Evolutionary conservation across 2,113 vertebrate species (phyloP).

Genomic region (Eudyptes chrysolophus): DNA sequence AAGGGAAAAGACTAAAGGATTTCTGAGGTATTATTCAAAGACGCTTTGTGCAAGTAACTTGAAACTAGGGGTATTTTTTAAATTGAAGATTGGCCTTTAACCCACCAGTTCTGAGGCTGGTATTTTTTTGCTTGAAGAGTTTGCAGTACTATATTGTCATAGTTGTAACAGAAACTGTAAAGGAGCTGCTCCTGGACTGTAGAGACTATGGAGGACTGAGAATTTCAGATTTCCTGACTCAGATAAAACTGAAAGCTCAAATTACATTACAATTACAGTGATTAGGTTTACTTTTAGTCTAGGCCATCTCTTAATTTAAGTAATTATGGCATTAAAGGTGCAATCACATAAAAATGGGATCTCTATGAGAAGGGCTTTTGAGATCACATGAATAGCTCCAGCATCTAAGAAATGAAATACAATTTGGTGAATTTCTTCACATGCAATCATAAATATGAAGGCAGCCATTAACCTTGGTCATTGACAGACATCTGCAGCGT

Average conservation of each 20-base stretch:
- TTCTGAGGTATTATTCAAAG: neutral
- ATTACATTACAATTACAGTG: neutral
- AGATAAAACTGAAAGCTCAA: neutral
- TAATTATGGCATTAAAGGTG: neutral
- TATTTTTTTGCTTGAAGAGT: neutral
- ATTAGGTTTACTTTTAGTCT: neutral
- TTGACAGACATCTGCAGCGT: neutral
- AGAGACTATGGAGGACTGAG: neutral
- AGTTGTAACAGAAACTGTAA: neutral
- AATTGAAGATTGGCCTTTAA: neutral
- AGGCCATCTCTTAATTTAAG: neutral
- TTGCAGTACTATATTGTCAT: neutral
- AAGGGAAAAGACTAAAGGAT: neutral
- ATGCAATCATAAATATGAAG: neutral
- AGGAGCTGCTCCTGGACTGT: neutral
- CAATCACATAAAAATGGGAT: neutral
- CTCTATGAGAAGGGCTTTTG: neutral
- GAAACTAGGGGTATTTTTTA: neutral
- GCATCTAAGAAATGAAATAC: neutral
- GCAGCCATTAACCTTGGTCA: neutral
- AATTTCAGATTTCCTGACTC: neutral
- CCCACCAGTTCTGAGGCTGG: neutral
- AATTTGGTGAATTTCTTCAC: neutral
- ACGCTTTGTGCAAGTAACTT: neutral
- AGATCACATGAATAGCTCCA: neutral